Conservation (phyloP, 2,888 invertebrate species). For the Tenodera sinensis region DNA sequence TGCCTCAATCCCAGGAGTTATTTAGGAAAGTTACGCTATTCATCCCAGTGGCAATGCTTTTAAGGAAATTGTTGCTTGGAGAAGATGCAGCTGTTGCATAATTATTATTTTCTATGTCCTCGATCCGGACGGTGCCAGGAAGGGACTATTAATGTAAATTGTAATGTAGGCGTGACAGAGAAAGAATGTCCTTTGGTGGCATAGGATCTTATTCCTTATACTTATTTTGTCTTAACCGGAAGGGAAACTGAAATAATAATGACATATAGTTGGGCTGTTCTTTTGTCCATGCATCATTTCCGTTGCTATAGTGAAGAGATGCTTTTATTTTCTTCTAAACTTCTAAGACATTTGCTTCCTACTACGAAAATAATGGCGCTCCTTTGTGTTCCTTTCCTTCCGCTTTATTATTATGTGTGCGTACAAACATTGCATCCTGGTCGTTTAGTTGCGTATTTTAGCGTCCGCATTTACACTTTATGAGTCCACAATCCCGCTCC, state of each 20-base stretch:
- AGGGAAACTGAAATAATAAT: neutral
- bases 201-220: too few species aligned
- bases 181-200: neutral
- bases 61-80: neutral
- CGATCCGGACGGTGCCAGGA: neutral
- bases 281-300: neutral
- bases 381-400: neutral
- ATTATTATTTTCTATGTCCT: neutral
- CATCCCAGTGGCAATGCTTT: neutral
- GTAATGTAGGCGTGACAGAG: neutral
- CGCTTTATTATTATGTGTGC: neutral
- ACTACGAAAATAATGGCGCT: neutral
- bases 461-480: too few species aligned
- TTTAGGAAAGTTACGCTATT: neutral
- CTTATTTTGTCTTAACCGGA: too few species aligned
- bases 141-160: neutral
- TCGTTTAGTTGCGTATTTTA: too few species aligned
- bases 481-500: too few species aligned
- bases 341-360: neutral
- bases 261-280: neutral
- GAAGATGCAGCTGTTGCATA: neutral
- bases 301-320: neutral
- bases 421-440: too few species aligned
- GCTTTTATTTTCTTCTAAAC: neutral
- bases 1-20: neutral